Base-by-base conservation (phyloP, 2,113 vertebrate species). In the Catharus bicknelli region DNA sequence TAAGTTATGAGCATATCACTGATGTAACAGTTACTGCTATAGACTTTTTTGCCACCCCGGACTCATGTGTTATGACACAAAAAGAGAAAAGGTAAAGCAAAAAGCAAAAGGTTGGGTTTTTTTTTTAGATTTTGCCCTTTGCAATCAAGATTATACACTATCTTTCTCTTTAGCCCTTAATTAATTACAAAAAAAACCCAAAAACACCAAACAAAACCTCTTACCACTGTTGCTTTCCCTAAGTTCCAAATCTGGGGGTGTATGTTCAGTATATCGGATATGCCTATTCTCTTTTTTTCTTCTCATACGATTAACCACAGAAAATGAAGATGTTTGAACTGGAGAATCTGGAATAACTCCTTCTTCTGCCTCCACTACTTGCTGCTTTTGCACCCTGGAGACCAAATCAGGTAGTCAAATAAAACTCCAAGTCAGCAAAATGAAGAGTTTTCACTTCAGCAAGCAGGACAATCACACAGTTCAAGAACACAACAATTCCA, bases 271-370 rank as follows among this genome's bases (percentile, higher is more conserved):
- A 22, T 99, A 99, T 67, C 98, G 98, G 61, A 99, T 80, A 11
- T 97, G 98, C 43, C 95, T 97, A 5, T 95, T 97, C 50, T 98
- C 93, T 84, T 97, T 98, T 93, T 95, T 98, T 55, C 98, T 99
- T 95, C 97, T 98, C 96, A 99, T 97, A 42, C 98, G 98, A 95
- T 97, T 99, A 57, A 95, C 59, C 17, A 97, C 63, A 13, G 98
- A 97, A 96, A 98, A 97, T 3, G 98, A 98, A 86, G 98, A 97
- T 6, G 97, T 68, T 73, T 96, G 86, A 88, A 98, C 83, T 1
- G 99, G 99, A 11, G 99, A 99, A 97, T 98, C 98, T 64, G 99
- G 99, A 96, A 99, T 99, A 93, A 99, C 14, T 17, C 97, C 98
- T 80, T 99, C 98, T 43, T 99, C 99, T 38, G 92, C 85, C 9